phyloP scores from a whole-genome alignment of 1,140 invertebrate species.

The Neodiprion lecontei region DNA sequence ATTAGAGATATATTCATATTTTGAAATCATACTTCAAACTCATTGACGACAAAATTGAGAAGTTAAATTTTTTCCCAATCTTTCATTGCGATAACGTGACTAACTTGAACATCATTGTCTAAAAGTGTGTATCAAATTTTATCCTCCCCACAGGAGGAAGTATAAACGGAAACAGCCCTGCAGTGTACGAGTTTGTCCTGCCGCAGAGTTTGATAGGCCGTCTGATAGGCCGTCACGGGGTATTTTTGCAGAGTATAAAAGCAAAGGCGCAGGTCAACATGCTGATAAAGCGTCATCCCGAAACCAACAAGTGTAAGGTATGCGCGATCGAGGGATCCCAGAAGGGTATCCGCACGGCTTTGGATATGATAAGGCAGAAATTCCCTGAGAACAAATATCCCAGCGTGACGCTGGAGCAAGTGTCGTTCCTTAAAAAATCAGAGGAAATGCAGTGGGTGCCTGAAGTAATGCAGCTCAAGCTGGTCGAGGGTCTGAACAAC shows the following conservation, averaged over 20 bases:
- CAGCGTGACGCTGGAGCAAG: slow-evolving; percentile 79
- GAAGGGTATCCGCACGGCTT: slow-evolving; percentile 77
- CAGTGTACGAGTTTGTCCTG: slow-evolving; percentile 80
- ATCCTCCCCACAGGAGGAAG: slow-evolving; percentile 62
- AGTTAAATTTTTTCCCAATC: not conserved
- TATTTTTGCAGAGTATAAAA: slow-evolving; percentile 83
- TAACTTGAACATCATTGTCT: no score
- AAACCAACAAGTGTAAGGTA: slow-evolving; percentile 74
- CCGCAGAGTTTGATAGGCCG: slow-evolving; percentile 82
- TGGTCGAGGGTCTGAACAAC: slow-evolving; percentile 91
- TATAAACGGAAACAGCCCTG: slow-evolving; percentile 60
- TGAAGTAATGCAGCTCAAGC: slow-evolving; percentile 70
- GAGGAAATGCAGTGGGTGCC: slow-evolving; percentile 39
- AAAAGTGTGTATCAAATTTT: slow-evolving; percentile 6
- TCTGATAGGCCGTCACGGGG: slow-evolving; percentile 85
- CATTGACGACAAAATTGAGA: not conserved
- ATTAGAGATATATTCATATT: no score
- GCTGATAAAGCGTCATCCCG: slow-evolving; percentile 77
- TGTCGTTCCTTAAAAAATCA: slow-evolving; percentile 60
- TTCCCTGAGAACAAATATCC: slow-evolving; percentile 83
- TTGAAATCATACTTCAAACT: not conserved
- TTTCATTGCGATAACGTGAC: not conserved
- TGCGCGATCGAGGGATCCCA: slow-evolving; percentile 84
- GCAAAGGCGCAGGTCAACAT: slow-evolving; percentile 79
- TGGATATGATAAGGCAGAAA: slow-evolving; percentile 82